These are phyloP conservation scores for Cordilura impudica DNA, from an alignment of 2,888 invertebrate genomes.

Conservation along the genomic window DNA sequence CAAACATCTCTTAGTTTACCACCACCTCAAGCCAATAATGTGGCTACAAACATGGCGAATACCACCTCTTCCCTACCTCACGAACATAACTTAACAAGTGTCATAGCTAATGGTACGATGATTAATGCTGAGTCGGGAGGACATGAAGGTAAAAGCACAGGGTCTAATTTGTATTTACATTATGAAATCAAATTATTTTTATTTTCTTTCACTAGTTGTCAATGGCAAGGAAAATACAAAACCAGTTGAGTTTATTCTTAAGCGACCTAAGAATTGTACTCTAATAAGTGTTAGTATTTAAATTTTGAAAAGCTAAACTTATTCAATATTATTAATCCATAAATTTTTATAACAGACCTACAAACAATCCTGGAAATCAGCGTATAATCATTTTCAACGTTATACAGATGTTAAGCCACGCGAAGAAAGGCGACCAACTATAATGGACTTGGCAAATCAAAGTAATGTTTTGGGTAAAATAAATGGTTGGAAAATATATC, in stretches of 20 bases:
- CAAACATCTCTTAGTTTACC: constrained; percentile 73
- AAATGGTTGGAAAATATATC: constrained; percentile 96
- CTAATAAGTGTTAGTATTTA: constrained; percentile 73
- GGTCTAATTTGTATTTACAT: neutral
- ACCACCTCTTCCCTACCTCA: constrained; percentile 9
- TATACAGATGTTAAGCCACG: constrained; percentile 91
- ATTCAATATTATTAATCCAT: neutral
- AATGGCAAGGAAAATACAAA: constrained; percentile 75
- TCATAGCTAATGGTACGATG: constrained; percentile 36
- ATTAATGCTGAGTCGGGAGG: constrained; percentile 13
- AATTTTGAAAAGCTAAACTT: neutral
- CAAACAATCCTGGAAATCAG: constrained; percentile 84
- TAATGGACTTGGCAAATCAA: constrained; percentile 93
- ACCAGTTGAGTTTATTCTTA: constrained; percentile 75
- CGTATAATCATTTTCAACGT: constrained; percentile 86
- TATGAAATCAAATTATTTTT: neutral
- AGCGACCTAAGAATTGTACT: constrained; percentile 75
- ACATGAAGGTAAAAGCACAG: constrained; percentile 46
- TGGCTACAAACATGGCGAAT: neutral
- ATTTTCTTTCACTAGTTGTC: constrained; percentile 20
- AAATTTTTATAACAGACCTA: constrained; percentile 80
- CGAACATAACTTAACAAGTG: constrained; percentile 49
- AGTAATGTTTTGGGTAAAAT: constrained; percentile 91
- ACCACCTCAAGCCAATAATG: constrained; percentile 66
- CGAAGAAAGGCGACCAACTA: constrained; percentile 90